Conservation (phyloP, 2,113 vertebrate species). For the Gavia stellata region DNA sequence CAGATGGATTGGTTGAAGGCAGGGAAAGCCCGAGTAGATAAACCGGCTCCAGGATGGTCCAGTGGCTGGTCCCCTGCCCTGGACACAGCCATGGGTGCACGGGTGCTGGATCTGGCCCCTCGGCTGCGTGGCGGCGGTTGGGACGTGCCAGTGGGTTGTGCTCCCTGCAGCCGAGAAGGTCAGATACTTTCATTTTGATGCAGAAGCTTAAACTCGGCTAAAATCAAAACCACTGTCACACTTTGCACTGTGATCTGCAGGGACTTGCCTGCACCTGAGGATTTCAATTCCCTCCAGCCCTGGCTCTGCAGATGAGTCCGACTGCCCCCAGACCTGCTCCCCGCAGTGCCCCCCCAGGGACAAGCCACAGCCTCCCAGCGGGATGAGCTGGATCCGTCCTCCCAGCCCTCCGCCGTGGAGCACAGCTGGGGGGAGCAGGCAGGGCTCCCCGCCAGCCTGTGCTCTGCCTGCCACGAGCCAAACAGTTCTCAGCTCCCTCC, state of each 20-base stretch:
- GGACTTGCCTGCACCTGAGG: neutral
- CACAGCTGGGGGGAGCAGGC: too few relatives aligned
- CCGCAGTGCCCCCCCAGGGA: accelerated
- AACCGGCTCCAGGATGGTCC: neutral
- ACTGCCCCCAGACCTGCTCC: neutral
- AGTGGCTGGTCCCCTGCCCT: neutral
- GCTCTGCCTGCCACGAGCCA: neutral
- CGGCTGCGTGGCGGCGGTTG: accelerated
- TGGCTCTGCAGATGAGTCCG: accelerated
- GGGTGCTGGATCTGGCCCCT: neutral
- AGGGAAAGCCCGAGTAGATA: neutral
- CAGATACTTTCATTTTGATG: neutral
- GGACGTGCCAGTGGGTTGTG: neutral
- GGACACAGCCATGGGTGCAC: accelerated
- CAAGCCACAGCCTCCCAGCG: neutral
- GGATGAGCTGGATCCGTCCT: neutral
- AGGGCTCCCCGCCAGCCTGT: neutral
- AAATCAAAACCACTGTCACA: neutral
- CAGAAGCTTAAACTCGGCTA: neutral
- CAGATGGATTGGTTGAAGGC: neutral
- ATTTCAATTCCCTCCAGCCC: neutral
- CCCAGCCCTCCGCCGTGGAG: accelerated
- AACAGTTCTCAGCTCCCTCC: neutral
- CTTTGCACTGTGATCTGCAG: neutral
- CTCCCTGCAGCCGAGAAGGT: neutral